Percentiles rank a stretch among this genome's conserved stretches.
Evolutionary conservation across 1,140 invertebrate genomes (phyloP).

Genomic region (Gryllus bimaculatus): DNA sequence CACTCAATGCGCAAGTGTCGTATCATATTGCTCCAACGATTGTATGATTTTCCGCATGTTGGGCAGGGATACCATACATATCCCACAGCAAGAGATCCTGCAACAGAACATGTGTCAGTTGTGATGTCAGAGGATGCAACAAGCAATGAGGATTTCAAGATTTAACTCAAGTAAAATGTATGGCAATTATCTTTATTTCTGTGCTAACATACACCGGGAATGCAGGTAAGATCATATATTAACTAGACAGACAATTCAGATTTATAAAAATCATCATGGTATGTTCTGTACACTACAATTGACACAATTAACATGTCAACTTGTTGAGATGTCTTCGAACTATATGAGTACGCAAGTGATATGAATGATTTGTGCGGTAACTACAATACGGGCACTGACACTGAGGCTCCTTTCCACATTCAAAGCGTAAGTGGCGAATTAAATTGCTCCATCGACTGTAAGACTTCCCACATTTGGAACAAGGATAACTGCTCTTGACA

Average conservation of each 20-base stretch:
- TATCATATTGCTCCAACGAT: slow-evolving; percentile 37
- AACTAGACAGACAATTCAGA: too few relatives aligned
- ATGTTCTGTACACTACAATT: too few relatives aligned
- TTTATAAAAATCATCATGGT: too few relatives aligned
- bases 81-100: slow-evolving; percentile 9
- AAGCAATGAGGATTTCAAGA: too few relatives aligned
- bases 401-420: slow-evolving; percentile 45
- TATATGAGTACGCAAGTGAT: not conserved
- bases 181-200: too few relatives aligned
- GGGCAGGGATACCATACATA: slow-evolving; percentile 24
- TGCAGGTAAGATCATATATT: too few relatives aligned
- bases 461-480: slow-evolving; percentile 27
- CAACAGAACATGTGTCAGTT: not conserved
- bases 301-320: too few relatives aligned
- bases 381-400: slow-evolving; percentile 32
- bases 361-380: slow-evolving; percentile 33
- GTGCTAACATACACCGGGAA: too few relatives aligned
- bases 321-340: slow-evolving; percentile 20
- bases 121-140: too few relatives aligned
- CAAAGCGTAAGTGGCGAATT: slow-evolving; percentile 31
- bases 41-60: slow-evolving; percentile 29
- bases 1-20: slow-evolving; percentile 37
- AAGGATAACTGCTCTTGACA: slow-evolving; percentile 22
- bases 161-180: too few relatives aligned
- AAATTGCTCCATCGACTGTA: slow-evolving; percentile 38